phyloP scores from a whole-genome alignment of 2,113 vertebrate species.

The Pavo muticus region DNA sequence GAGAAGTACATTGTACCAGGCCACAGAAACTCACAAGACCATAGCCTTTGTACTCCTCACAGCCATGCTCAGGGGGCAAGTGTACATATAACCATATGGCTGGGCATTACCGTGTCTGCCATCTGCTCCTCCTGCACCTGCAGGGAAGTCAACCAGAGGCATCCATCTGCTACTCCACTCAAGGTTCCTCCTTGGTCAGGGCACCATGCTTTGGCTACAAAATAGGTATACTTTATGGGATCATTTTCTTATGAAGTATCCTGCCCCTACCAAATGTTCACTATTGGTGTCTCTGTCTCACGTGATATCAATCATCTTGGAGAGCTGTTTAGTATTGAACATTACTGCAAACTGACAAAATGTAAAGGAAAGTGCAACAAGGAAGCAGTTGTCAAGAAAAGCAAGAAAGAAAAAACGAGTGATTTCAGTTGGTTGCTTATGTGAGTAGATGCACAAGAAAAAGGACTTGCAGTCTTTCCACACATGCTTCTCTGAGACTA shows the following conservation, averaged over 20 bases:
- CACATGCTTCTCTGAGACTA: neutral
- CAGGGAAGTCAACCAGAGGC: neutral
- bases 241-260: neutral
- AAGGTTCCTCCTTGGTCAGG: neutral
- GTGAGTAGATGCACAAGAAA: neutral
- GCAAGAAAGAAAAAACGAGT: neutral
- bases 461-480: neutral
- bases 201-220: neutral
- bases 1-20: fast-evolving
- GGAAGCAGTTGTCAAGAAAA: neutral
- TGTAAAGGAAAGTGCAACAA: neutral
- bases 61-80: neutral
- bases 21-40: neutral
- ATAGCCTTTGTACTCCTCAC: no score
- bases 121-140: conserved; percentile 18
- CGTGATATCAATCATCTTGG: fast-evolving
- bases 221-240: neutral
- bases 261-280: neutral
- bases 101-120: neutral
- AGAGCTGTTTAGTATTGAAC: neutral
- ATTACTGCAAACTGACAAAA: neutral
- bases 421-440: neutral
- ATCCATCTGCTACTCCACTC: neutral
- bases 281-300: neutral
- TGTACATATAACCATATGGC: neutral